These are phyloP conservation scores for Sinosuthora webbiana DNA, from an alignment of 2,113 vertebrate genomes.

Conservation along the genomic window DNA sequence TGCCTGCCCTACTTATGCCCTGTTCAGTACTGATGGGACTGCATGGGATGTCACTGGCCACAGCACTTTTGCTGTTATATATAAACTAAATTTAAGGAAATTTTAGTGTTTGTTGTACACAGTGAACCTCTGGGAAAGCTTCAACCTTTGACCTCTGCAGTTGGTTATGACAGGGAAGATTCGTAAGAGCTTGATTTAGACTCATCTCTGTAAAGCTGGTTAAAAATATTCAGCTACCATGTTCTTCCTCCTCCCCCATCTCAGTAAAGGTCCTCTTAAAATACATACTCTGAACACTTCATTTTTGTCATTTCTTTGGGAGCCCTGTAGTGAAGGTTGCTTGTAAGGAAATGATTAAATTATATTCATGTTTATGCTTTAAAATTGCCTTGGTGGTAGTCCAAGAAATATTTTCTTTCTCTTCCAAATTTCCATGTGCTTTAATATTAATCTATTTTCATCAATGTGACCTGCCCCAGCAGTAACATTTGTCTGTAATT, in stretches of 20 bases:
- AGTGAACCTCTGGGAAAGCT: conserved; percentile 75
- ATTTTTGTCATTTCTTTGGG: conserved; percentile 31
- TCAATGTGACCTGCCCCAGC: neutral
- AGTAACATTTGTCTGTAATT: neutral
- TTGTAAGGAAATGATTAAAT: conserved; percentile 37
- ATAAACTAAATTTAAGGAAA: conserved; percentile 60
- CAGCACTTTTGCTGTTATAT: conserved; percentile 17
- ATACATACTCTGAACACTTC: neutral
- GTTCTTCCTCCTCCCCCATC: neutral
- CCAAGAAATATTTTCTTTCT: conserved; percentile 31
- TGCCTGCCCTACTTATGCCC: neutral
- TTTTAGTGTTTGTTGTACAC: conserved; percentile 58
- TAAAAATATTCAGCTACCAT: conserved; percentile 43
- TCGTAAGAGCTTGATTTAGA: conserved; percentile 67
- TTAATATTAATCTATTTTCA: conserved; percentile 25
- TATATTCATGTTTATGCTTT: conserved; percentile 22
- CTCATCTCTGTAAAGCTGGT: conserved; percentile 56
- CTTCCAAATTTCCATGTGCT: conserved; percentile 25
- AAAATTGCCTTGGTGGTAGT: conserved; percentile 16
- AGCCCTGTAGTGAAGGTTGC: neutral
- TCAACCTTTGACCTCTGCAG: conserved; percentile 71
- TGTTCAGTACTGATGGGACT: neutral
- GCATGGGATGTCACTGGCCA: neutral
- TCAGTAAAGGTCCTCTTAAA: conserved; percentile 18
- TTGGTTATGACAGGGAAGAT: conserved; percentile 62